Percentiles rank a stretch among this genome's conserved stretches.
Conservation (phyloP, 64 coral and sea anemone species). For the Montipora efflorescens region DNA sequence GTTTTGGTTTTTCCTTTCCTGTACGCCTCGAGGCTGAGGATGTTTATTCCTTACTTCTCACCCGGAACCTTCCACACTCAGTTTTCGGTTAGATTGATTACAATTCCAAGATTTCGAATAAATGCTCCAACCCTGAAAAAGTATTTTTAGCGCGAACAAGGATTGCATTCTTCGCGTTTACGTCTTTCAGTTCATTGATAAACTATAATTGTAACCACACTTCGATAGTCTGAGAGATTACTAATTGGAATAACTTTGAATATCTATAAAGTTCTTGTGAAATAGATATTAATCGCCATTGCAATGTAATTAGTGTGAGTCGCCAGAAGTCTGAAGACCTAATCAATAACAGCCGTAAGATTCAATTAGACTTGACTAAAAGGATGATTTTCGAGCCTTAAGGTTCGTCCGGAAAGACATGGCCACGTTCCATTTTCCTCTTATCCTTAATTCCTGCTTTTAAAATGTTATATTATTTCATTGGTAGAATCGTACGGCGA, state of each 20-base stretch:
- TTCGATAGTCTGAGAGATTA: slow-evolving; percentile 84
- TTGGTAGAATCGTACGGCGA: background rate
- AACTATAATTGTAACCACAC: slow-evolving; percentile 82
- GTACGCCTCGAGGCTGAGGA: slow-evolving; percentile 3
- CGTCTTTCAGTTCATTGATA: slow-evolving; percentile 69
- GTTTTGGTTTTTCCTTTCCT: slow-evolving; percentile 53
- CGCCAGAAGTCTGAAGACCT: slow-evolving; percentile 67
- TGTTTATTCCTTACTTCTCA: slow-evolving; percentile 56
- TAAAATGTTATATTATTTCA: background rate
- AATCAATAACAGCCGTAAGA: slow-evolving; percentile 73
- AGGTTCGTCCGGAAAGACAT: background rate
- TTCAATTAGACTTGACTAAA: slow-evolving; percentile 47
- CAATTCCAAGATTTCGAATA: slow-evolving; percentile 60
- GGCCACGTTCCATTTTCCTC: background rate
- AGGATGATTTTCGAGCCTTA: slow-evolving; percentile 18
- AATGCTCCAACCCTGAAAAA: background rate
- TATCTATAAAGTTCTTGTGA: slow-evolving; percentile 82
- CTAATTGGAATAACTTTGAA: slow-evolving; percentile 92
- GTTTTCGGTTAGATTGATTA: slow-evolving; percentile 47
- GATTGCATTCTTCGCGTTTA: slow-evolving; percentile 74
- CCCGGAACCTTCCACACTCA: slow-evolving; percentile 67
- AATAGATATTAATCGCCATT: slow-evolving; percentile 90
- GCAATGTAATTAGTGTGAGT: slow-evolving; percentile 85
- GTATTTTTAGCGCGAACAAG: slow-evolving; percentile 37
- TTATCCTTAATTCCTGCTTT: slow-evolving; percentile 18